A percentile compares a stretch with the other conserved stretches of the same genome.
These are phyloP conservation scores for Delphinus delphis DNA, from an alignment of 2,113 vertebrate species.

Conservation along the genomic window DNA sequence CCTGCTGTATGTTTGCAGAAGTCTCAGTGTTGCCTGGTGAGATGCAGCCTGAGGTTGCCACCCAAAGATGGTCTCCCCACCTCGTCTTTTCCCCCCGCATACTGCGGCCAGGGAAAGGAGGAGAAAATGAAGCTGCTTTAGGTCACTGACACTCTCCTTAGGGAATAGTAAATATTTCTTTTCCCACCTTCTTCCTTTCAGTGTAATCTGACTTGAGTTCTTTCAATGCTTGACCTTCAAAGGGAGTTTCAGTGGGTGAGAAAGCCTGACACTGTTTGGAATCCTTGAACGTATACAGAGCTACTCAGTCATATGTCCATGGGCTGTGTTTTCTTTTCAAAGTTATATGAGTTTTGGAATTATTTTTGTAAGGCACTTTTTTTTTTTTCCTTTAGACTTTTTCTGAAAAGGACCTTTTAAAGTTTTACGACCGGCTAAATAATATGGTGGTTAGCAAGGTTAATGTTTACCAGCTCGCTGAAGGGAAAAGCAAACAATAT, in stretches of 20 bases:
- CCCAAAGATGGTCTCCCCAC: not conserved
- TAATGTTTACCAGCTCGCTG: slow-evolving; percentile 32
- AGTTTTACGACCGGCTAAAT: not conserved
- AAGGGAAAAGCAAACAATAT: slow-evolving; percentile 36
- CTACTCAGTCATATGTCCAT: not conserved
- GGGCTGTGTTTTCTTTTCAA: not conserved
- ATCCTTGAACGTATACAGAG: not conserved
- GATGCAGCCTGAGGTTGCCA: not conserved
- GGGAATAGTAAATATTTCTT: slow-evolving; percentile 45
- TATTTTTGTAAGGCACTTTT: slow-evolving; percentile 22
- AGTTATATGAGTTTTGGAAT: not conserved
- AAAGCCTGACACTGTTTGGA: not conserved
- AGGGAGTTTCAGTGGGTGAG: not conserved
- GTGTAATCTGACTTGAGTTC: not conserved
- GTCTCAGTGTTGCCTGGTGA: not conserved
- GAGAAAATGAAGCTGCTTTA: not conserved
- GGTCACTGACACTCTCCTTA: not conserved
- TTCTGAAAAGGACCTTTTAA: not conserved
- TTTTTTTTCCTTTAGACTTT: not conserved
- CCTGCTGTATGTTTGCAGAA: not conserved
- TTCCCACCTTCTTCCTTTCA: not conserved
- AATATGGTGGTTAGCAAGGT: not conserved
- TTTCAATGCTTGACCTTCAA: not conserved
- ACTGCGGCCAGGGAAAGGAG: not conserved
- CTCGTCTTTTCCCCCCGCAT: not conserved